Evolutionary conservation across 2,113 vertebrate species (phyloP).

Genomic region (Gymnorhina tibicen): DNA sequence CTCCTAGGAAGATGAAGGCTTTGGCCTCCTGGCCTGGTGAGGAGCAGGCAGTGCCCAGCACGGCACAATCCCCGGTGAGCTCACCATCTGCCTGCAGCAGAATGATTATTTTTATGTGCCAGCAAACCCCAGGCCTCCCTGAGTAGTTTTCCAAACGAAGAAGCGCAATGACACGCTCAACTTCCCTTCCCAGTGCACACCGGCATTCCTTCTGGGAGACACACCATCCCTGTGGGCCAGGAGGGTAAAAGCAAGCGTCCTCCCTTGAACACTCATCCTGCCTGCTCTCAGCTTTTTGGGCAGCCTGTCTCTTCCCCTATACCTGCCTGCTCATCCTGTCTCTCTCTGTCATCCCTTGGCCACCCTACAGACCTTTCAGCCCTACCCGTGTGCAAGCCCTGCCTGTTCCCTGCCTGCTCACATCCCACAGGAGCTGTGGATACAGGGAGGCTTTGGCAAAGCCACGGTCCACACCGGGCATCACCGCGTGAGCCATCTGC

Average conservation of each 20-base stretch:
- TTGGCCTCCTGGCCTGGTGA: not conserved
- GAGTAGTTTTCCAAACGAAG: not conserved
- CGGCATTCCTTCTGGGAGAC: fast-evolving
- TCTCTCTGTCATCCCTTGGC: not conserved
- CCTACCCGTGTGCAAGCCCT: not conserved
- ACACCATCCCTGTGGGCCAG: fast-evolving
- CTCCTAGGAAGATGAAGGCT: not conserved
- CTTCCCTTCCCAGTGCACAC: not conserved
- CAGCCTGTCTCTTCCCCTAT: not conserved
- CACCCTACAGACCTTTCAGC: not conserved
- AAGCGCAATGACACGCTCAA: not conserved
- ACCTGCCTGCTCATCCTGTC: not conserved
- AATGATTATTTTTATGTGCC: not conserved
- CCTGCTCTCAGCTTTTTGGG: not conserved
- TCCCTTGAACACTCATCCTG: not conserved
- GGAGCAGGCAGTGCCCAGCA: not conserved
- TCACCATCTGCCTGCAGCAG: not conserved
- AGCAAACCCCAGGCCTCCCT: not conserved
- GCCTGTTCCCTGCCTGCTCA: not conserved
- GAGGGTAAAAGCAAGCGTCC: not conserved
- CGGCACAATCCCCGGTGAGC: not conserved
- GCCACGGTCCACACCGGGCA: fast-evolving
- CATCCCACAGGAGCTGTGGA: not conserved
- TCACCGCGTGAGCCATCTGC: not conserved
- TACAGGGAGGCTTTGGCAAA: not conserved